Evolutionary conservation across 2,113 vertebrate genomes (phyloP).

Genomic region (Ancistrus triradiatus): DNA sequence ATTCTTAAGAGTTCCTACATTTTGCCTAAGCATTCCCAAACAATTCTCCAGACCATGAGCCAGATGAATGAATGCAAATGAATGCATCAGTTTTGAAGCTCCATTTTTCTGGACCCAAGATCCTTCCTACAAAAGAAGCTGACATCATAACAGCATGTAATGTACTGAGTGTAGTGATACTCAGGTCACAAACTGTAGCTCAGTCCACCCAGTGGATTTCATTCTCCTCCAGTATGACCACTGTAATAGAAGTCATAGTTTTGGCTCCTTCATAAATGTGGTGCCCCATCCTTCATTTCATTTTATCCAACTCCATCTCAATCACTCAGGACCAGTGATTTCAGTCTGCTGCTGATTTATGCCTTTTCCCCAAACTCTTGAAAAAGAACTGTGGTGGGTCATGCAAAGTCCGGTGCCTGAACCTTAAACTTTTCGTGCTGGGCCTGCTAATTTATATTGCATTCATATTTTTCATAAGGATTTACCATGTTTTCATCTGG

Average conservation of each 20-base stretch:
- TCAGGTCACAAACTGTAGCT: neutral
- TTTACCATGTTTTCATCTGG: constrained; percentile 41
- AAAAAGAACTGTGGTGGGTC: constrained; percentile 26
- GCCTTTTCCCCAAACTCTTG: constrained; percentile 1
- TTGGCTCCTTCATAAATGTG: constrained; percentile 23
- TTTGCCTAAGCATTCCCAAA: too few species aligned
- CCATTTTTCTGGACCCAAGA: neutral
- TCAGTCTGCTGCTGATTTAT: constrained; percentile 30
- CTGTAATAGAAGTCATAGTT: constrained; percentile 1
- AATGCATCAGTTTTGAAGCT: too few species aligned
- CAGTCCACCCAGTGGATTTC: neutral
- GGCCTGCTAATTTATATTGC: constrained; percentile 38
- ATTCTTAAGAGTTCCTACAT: too few species aligned
- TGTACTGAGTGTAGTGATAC: neutral
- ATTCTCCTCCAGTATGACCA: constrained; percentile 11
- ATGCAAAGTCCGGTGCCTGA: constrained; percentile 19
- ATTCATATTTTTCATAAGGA: constrained; percentile 38
- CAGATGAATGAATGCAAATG: too few species aligned
- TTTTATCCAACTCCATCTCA: constrained; percentile 24
- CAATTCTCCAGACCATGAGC: too few species aligned
- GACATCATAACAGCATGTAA: neutral
- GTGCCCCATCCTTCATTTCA: constrained; percentile 27
- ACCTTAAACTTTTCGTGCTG: constrained; percentile 37
- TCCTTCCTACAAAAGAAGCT: neutral
- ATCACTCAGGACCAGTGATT: constrained; percentile 26